phyloP scores from a whole-genome alignment of 1,140 invertebrate species.

The Apis cerana region DNA sequence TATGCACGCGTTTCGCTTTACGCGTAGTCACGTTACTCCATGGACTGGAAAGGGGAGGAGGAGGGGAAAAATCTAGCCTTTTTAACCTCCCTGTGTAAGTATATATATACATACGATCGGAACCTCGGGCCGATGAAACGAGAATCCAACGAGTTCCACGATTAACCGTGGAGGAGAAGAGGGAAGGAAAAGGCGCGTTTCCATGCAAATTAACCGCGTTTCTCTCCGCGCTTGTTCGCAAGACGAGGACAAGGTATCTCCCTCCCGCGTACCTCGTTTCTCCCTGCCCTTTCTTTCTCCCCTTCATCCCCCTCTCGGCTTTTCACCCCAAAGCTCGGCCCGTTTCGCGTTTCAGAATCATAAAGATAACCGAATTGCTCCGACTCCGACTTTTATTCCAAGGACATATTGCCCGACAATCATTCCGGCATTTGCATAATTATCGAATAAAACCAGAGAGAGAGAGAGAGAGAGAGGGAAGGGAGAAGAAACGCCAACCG shows the following conservation, averaged over 20 bases:
- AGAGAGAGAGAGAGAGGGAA: constrained; percentile 3
- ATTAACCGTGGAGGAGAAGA: constrained; percentile 12
- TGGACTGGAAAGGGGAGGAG: background rate
- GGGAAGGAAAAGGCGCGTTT: constrained; percentile 67
- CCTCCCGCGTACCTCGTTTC: constrained; percentile 6
- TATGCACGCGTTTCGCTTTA: background rate
- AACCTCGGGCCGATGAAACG: background rate
- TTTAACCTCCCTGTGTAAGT: no score
- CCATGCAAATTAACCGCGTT: constrained; percentile 79
- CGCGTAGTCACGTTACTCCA: constrained; percentile 3
- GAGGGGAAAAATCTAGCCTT: no score
- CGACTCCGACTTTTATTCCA: constrained; percentile 75
- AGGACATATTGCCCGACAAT: constrained; percentile 80
- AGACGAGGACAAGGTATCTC: constrained; percentile 17
- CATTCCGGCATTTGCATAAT: constrained; percentile 81
- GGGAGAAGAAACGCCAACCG: background rate
- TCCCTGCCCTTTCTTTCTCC: constrained; percentile 43
- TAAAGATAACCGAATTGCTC: constrained; percentile 80
- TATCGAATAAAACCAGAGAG: constrained; percentile 77
- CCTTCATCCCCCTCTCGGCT: constrained; percentile 47
- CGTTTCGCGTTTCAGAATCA: constrained; percentile 69
- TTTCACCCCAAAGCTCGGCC: constrained; percentile 5
- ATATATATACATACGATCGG: no score
- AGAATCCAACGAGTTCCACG: background rate
- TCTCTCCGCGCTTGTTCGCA: constrained; percentile 48